Evolutionary conservation across 2,113 vertebrate species (phyloP).

Genomic region (Ailurus styani): DNA sequence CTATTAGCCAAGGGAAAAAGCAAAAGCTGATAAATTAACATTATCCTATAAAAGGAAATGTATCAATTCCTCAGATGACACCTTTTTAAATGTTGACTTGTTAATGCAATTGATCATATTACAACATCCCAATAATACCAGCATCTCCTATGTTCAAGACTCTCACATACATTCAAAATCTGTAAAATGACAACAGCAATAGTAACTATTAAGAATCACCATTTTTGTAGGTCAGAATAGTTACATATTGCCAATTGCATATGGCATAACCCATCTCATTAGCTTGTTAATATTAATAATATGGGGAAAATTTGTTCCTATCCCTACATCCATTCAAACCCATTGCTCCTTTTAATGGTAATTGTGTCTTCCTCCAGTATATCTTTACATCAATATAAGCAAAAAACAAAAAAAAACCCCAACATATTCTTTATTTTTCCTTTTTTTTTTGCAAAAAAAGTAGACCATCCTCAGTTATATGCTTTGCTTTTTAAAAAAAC

Average conservation of each 20-base stretch:
- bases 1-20: background rate
- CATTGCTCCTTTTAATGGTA: background rate
- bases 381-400: background rate
- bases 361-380: background rate
- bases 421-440: background rate
- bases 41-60: background rate
- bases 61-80: background rate
- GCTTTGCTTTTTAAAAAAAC: background rate
- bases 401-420: slow-evolving; percentile 13
- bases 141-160: background rate
- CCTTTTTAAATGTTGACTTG: background rate
- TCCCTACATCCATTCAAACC: background rate
- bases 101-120: background rate
- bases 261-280: background rate
- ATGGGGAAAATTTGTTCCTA: background rate
- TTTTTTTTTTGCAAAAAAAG: background rate
- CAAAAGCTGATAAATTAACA: background rate
- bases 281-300: background rate
- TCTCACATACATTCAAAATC: background rate
- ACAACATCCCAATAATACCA: background rate
- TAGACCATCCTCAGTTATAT: background rate
- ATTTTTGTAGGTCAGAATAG: background rate
- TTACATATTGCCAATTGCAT: background rate
- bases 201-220: background rate
- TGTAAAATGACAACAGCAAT: background rate